These are phyloP conservation scores for Apostichopus japonicus DNA, from an alignment of 35 echinoderm and acorn worm genomes.

Conservation along the genomic window DNA sequence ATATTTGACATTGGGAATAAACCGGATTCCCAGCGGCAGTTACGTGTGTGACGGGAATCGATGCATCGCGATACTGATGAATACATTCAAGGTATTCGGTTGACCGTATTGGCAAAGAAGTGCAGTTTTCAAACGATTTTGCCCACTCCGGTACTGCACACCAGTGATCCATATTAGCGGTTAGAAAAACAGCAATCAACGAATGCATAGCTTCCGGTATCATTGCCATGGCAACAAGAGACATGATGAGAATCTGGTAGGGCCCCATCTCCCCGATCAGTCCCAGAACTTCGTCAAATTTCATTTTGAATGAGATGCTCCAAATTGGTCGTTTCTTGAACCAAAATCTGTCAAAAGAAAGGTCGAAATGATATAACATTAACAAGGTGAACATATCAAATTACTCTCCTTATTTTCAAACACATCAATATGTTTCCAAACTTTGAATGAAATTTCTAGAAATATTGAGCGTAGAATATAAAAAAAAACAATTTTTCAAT, in stretches of 20 bases:
- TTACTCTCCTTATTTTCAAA: no score
- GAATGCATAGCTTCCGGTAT: constrained; percentile 44
- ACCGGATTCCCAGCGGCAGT: constrained; percentile 6
- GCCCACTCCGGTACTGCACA: constrained; percentile 17
- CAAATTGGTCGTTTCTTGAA: not conserved
- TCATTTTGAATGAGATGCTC: not conserved
- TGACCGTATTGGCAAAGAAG: not conserved
- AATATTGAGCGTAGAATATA: no score
- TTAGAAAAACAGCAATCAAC: constrained; percentile 10
- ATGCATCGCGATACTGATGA: constrained; percentile 26
- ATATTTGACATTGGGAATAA: constrained; percentile 7
- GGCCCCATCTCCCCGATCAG: constrained; percentile 32
- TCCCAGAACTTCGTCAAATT: constrained; percentile 39
- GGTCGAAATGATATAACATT: no score
- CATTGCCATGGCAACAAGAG: not conserved
- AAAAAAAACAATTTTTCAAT: no score
- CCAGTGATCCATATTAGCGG: constrained; percentile 47
- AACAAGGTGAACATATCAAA: no score
- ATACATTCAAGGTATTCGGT: constrained; percentile 31
- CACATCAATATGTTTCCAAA: no score
- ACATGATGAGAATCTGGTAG: constrained; percentile 1
- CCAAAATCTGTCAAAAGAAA: not conserved
- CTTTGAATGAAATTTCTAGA: no score
- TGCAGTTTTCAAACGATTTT: not conserved
- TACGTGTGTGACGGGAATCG: constrained; percentile 1